Evolutionary conservation across 1,140 invertebrate genomes (phyloP).

Genomic region (Heliothis virescens): DNA sequence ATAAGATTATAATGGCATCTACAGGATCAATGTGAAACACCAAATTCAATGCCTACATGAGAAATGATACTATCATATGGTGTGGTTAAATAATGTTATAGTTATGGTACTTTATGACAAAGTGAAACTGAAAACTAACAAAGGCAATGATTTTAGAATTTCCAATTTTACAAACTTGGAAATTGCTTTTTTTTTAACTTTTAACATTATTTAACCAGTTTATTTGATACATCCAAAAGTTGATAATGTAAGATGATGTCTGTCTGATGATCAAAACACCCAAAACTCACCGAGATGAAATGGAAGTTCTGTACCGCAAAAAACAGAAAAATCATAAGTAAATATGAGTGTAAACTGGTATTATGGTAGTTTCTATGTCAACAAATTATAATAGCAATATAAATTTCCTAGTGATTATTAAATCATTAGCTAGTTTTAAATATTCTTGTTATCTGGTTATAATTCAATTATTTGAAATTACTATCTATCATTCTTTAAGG

Average conservation of each 20-base stretch:
- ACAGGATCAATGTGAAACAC: constrained; percentile 34
- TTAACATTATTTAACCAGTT: constrained; percentile 48
- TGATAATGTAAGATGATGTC: constrained; percentile 47
- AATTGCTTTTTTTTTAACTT: background rate
- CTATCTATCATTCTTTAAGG: background rate
- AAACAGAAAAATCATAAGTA: constrained; percentile 75
- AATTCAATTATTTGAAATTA: background rate
- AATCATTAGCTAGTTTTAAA: background rate
- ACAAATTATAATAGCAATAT: constrained; percentile 13
- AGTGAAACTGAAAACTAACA: background rate
- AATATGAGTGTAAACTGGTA: constrained; percentile 37
- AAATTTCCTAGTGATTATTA: background rate
- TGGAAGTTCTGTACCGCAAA: constrained; percentile 88
- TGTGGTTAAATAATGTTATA: constrained; percentile 44
- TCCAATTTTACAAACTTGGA: background rate
- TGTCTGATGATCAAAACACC: constrained; percentile 60
- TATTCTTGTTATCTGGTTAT: background rate
- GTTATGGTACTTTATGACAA: background rate
- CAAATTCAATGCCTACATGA: constrained; percentile 25
- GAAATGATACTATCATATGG: constrained; percentile 5
- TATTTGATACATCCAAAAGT: constrained; percentile 7
- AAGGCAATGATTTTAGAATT: background rate
- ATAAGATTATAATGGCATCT: constrained; percentile 44
- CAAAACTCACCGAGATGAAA: constrained; percentile 89
- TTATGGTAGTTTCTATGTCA: constrained; percentile 12